Evolutionary conservation across 2,113 vertebrate species (phyloP).

Genomic region (Donacobius atricapilla): DNA sequence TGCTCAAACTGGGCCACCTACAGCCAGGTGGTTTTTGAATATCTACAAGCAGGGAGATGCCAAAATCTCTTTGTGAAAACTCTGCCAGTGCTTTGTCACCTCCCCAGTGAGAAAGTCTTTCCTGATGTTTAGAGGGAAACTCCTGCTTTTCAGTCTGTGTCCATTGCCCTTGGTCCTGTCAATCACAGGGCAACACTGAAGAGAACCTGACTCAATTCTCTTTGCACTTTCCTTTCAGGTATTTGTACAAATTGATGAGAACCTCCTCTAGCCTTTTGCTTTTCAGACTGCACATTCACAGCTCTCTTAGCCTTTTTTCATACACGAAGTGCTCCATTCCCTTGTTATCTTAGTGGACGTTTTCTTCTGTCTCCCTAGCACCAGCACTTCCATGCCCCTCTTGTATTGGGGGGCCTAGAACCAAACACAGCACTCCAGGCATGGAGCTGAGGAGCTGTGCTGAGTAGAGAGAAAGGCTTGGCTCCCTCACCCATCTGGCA

Average conservation of each 20-base stretch:
- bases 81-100: background rate
- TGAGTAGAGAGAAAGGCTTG: background rate
- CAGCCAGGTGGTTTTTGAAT: background rate
- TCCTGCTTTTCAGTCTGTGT: background rate
- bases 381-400: rapidly evolving
- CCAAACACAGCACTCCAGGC: background rate
- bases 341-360: background rate
- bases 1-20: background rate
- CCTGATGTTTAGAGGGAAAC: background rate
- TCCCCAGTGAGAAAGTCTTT: background rate
- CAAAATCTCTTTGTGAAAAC: background rate
- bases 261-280: background rate
- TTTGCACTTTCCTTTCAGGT: background rate
- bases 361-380: background rate
- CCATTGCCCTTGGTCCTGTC: background rate
- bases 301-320: background rate
- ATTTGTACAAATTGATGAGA: background rate
- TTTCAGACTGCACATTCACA: background rate
- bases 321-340: background rate
- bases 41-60: background rate
- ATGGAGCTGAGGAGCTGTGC: background rate
- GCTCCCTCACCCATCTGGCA: rapidly evolving
- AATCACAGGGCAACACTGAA: background rate
- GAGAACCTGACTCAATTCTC: background rate
- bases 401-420: background rate